Conservation (phyloP, 2,797 vertebrate genomes). For the Benthosema pterotum region DNA sequence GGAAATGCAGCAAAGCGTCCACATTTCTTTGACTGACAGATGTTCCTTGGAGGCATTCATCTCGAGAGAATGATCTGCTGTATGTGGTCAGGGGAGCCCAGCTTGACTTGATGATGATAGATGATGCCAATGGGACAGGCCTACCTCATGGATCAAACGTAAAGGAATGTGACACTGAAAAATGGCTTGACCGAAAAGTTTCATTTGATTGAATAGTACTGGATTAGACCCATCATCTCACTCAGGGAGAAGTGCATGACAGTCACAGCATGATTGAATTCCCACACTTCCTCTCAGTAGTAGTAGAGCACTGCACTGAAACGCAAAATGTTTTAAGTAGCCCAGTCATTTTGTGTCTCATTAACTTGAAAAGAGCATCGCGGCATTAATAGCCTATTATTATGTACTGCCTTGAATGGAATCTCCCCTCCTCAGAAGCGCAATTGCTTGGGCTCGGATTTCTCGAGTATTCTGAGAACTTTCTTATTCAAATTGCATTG, state of each 20-base stretch:
- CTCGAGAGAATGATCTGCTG: conserved; percentile 63
- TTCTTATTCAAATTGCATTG: conserved; percentile 31
- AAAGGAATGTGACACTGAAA: conserved; percentile 79
- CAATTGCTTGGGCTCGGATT: not conserved
- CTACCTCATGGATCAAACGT: conserved; percentile 73
- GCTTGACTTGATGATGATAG: conserved; percentile 76
- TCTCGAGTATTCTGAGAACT: conserved; percentile 8
- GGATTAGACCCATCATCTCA: conserved; percentile 70
- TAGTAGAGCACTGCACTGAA: conserved; percentile 4
- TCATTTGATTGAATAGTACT: conserved; percentile 70
- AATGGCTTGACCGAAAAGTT: conserved; percentile 69
- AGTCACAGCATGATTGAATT: conserved; percentile 32
- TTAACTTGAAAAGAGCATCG: conserved; percentile 25
- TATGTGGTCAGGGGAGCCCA: conserved; percentile 67
- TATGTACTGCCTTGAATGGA: conserved; percentile 8
- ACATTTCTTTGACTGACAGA: conserved; percentile 68
- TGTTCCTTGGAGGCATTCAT: conserved; percentile 59
- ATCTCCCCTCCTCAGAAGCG: not conserved
- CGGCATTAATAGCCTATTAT: conserved; percentile 3
- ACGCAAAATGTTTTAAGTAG: conserved; percentile 36
- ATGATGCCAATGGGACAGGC: conserved; percentile 68
- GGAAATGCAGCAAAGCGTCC: conserved; percentile 54
- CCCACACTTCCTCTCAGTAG: conserved; percentile 26
- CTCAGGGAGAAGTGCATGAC: conserved; percentile 32
- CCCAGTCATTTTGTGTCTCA: conserved; percentile 24